phyloP scores from a whole-genome alignment of 1,140 invertebrate species.

The Dufourea novaeangliae region DNA sequence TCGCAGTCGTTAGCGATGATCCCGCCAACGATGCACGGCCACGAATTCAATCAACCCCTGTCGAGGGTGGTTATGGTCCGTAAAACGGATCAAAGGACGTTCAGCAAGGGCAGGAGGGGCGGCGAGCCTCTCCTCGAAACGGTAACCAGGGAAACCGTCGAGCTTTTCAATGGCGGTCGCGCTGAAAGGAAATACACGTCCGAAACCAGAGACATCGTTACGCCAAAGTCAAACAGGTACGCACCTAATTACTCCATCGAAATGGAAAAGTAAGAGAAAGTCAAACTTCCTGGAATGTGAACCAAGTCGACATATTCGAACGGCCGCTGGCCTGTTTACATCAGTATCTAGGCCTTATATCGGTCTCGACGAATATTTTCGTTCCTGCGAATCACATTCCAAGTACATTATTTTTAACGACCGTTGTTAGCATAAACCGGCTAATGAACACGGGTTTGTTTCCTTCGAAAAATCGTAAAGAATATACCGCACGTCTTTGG shows the following conservation, averaged over 20 bases:
- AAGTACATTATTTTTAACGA: not conserved
- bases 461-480: not conserved
- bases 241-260: not conserved
- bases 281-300: slow-evolving; percentile 20
- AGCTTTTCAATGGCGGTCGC: slow-evolving; percentile 83
- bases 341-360: not conserved
- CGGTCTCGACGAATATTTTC: not conserved
- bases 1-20: slow-evolving; percentile 80
- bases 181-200: slow-evolving; percentile 84
- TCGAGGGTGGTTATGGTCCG: slow-evolving; percentile 85
- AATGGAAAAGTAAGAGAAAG: slow-evolving; percentile 22
- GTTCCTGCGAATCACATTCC: not conserved
- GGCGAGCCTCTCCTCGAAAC: slow-evolving; percentile 82
- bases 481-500: slow-evolving; percentile 19
- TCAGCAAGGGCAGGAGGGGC: slow-evolving; percentile 78
- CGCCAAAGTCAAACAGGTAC: slow-evolving; percentile 80
- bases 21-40: slow-evolving; percentile 83
- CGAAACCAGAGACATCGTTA: slow-evolving; percentile 82
- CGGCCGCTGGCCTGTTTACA: not conserved
- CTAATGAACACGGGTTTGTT: not conserved
- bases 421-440: not conserved
- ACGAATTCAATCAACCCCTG: slow-evolving; percentile 82
- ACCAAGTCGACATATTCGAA: slow-evolving; percentile 19
- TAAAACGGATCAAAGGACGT: slow-evolving; percentile 85
- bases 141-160: slow-evolving; percentile 84